Evolutionary conservation across 2,113 vertebrate species (phyloP).

Genomic region (Carettochelys insculpta): DNA sequence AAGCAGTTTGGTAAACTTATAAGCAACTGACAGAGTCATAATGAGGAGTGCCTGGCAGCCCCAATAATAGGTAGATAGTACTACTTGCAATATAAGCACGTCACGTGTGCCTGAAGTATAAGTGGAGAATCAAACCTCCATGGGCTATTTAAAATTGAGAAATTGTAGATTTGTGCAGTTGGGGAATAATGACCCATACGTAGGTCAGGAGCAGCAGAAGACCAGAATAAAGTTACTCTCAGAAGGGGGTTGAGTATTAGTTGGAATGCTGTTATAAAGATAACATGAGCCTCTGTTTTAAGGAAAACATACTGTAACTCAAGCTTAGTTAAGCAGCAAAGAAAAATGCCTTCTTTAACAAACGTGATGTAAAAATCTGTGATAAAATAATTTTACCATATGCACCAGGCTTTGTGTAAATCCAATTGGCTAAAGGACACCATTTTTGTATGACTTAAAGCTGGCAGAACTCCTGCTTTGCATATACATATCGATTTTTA

Average conservation of each 20-base stretch:
- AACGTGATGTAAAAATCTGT: background rate
- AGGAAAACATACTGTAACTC: background rate
- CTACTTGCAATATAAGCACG: background rate
- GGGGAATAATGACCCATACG: background rate
- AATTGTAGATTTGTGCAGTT: background rate
- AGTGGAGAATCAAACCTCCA: background rate
- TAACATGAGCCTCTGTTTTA: too few relatives aligned
- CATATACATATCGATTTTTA: slow-evolving; percentile 21
- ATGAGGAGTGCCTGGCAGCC: background rate
- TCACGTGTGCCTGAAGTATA: background rate
- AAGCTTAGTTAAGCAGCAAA: background rate
- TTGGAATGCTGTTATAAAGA: background rate
- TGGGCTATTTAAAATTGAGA: background rate
- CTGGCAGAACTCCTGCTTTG: slow-evolving; percentile 8
- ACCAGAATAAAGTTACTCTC: background rate
- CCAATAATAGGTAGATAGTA: background rate
- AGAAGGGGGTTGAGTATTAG: background rate
- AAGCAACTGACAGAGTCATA: background rate
- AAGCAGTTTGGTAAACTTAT: background rate
- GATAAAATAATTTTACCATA: slow-evolving; percentile 5
- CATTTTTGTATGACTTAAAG: slow-evolving; percentile 23
- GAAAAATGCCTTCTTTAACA: background rate
- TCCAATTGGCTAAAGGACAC: slow-evolving; percentile 10
- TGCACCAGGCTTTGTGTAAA: slow-evolving; percentile 21
- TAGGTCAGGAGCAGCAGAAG: background rate